Conservation (phyloP, 2,113 vertebrate species). For the Monopterus albus region DNA sequence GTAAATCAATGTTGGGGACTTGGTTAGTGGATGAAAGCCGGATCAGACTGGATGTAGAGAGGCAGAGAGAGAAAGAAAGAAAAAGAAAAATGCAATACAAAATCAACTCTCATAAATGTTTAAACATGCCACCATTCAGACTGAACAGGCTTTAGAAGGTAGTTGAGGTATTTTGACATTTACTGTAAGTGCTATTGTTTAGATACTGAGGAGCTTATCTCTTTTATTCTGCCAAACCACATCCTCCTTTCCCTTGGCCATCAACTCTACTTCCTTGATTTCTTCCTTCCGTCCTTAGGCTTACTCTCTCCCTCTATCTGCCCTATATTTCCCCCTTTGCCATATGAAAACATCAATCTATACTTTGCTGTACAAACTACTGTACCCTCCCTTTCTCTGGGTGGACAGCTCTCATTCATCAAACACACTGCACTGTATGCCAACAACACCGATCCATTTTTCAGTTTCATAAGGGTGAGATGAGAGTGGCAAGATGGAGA, state of each 20-base stretch:
- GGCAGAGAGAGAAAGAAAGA: not conserved
- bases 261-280: constrained; percentile 44
- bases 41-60: constrained; percentile 49
- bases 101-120: constrained; percentile 62
- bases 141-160: constrained; percentile 17
- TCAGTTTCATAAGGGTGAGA: constrained; percentile 74
- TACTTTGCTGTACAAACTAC: constrained; percentile 55
- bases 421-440: constrained; percentile 43
- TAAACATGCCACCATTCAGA: constrained; percentile 47
- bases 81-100: not conserved
- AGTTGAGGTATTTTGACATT: constrained; percentile 48
- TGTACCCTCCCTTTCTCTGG: constrained; percentile 53
- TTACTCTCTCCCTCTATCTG: constrained; percentile 35
- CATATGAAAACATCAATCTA: constrained; percentile 73
- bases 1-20: constrained; percentile 75
- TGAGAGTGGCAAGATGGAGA: constrained; percentile 62
- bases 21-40: constrained; percentile 58
- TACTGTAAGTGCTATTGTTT: constrained; percentile 37
- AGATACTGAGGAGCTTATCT: constrained; percentile 36
- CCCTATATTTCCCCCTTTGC: constrained; percentile 25
- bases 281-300: constrained; percentile 32
- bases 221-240: constrained; percentile 32
- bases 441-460: constrained; percentile 70
- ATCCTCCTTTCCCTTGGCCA: constrained; percentile 40
- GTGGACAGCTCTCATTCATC: constrained; percentile 78